A percentile compares a stretch with the other conserved stretches of the same genome.
Conservation (phyloP, 2,888 invertebrate genomes). For the Drosophila birchii region DNA sequence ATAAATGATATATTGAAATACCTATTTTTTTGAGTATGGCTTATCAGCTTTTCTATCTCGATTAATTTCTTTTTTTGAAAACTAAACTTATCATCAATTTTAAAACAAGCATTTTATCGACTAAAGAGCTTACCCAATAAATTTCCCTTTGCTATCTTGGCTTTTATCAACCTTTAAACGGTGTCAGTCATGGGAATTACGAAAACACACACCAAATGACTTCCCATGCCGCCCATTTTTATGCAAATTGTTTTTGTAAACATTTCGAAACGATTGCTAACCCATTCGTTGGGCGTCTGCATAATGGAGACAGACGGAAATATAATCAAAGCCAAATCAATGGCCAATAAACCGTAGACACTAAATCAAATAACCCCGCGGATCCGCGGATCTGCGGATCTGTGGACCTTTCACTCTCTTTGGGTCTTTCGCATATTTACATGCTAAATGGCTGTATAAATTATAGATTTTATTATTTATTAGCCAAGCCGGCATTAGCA, state of each 20-base stretch:
- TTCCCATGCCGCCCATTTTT: constrained; percentile 55
- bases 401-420: constrained; percentile 59
- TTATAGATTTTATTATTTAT: constrained; percentile 41
- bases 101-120: background rate
- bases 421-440: constrained; percentile 52
- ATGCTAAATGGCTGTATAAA: constrained; percentile 64
- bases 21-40: background rate
- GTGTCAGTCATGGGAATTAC: constrained; percentile 51
- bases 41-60: background rate
- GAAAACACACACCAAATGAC: constrained; percentile 37
- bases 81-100: background rate
- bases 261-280: constrained; percentile 56
- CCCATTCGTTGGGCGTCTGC: constrained; percentile 28
- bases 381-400: background rate
- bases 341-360: constrained; percentile 50
- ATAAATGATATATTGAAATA: no score
- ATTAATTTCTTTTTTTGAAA: no score
- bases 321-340: constrained; percentile 60
- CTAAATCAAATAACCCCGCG: constrained; percentile 26
- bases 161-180: constrained; percentile 47
- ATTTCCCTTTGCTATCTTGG: constrained; percentile 22
- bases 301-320: constrained; percentile 46
- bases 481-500: constrained; percentile 32
- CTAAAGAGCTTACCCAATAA: constrained; percentile 1
- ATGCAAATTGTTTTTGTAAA: constrained; percentile 58